phyloP scores from a whole-genome alignment of 2,888 invertebrate genomes.

The Exephanes ischioxanthus region DNA sequence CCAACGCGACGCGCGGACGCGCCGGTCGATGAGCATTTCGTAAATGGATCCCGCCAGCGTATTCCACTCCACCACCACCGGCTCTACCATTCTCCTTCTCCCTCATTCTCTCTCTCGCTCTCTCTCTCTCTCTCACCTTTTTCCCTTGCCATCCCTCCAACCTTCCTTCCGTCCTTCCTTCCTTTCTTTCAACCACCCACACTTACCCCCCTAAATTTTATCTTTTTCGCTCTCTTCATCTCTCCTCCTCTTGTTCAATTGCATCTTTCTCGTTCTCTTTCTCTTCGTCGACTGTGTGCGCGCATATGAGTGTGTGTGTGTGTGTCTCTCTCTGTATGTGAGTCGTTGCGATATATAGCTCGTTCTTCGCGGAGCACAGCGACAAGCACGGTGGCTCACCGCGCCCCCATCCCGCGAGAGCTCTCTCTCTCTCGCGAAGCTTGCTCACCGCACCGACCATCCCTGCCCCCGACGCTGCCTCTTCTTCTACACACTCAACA shows the following conservation, averaged over 20 bases:
- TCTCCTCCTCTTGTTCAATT: constrained; percentile 38
- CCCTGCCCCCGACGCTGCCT: constrained; percentile 42
- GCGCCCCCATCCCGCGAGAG: constrained; percentile 53
- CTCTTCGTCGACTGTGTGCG: constrained; percentile 7
- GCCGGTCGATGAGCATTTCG: constrained; percentile 83
- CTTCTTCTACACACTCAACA: constrained; percentile 47
- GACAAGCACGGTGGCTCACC: constrained; percentile 69
- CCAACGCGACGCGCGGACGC: constrained; percentile 69
- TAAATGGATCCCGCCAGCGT: constrained; percentile 80
- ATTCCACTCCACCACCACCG: constrained; percentile 47
- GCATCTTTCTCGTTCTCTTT: no score
- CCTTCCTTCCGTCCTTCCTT: constrained; percentile 66
- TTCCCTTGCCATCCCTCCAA: constrained; percentile 31
- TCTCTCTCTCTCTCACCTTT: constrained; percentile 44
- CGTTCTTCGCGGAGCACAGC: constrained; percentile 56
- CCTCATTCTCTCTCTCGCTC: constrained; percentile 20
- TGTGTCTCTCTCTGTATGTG: background rate
- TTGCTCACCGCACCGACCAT: constrained; percentile 60
- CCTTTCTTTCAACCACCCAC: constrained; percentile 51
- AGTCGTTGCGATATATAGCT: constrained; percentile 41
- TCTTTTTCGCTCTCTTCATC: constrained; percentile 36
- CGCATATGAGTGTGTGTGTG: no score
- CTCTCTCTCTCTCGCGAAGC: constrained; percentile 56
- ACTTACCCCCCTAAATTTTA: constrained; percentile 45
- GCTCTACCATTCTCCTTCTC: constrained; percentile 49